Conservation (phyloP, 2,113 vertebrate species). For the Lipophrys pholis region DNA sequence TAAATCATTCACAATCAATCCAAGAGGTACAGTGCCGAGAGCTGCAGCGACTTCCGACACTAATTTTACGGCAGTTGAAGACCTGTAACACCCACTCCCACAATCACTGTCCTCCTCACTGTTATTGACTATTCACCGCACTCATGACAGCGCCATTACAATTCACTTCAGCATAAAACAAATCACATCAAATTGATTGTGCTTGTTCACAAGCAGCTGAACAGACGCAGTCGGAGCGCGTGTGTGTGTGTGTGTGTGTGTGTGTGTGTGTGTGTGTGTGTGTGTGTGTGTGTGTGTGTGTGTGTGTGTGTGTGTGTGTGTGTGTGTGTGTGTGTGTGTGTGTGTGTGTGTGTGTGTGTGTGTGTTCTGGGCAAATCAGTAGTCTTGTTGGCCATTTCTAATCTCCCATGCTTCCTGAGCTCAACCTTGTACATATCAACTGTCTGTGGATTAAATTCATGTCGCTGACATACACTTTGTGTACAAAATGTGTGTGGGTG, state of each 20-base stretch:
- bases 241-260: not conserved
- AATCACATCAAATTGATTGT: constrained; percentile 62
- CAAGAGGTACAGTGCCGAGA: constrained; percentile 54
- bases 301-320: not conserved
- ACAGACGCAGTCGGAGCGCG: not conserved
- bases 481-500: constrained; percentile 18
- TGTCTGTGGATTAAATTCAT: constrained; percentile 72
- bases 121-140: constrained; percentile 50
- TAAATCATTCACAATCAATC: constrained; percentile 69
- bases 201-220: constrained; percentile 27
- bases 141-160: constrained; percentile 31
- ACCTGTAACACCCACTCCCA: constrained; percentile 46
- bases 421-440: constrained; percentile 61
- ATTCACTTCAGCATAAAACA: constrained; percentile 57
- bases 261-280: not conserved
- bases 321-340: not conserved
- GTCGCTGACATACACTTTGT: constrained; percentile 50
- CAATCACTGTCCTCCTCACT: constrained; percentile 30
- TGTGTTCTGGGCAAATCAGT: constrained; percentile 48
- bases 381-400: constrained; percentile 57
- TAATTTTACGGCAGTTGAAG: constrained; percentile 54
- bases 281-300: not conserved
- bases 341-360: not conserved
- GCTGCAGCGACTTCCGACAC: constrained; percentile 57
- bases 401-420: constrained; percentile 66